Conservation (phyloP, 92 coral and sea anemone species). For the Porites rus region DNA sequence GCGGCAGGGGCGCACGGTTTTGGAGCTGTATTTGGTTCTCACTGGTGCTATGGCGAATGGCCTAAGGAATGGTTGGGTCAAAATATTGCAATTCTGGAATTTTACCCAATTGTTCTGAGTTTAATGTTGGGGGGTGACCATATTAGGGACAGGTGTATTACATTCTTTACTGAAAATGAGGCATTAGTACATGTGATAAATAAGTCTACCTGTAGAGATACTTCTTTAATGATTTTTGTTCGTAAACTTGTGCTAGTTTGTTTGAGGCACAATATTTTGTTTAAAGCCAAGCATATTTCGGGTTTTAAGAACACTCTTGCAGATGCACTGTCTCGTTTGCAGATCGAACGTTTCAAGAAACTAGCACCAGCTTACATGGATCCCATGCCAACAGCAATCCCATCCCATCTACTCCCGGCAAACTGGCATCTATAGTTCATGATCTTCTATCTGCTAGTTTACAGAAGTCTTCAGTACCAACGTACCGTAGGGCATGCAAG, state of each 20-base stretch:
- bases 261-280: conserved; percentile 55
- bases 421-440: not conserved
- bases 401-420: not conserved
- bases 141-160: conserved; percentile 32
- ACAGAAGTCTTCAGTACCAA: no score
- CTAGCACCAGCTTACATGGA: conserved; percentile 64
- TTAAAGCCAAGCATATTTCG: conserved; percentile 62
- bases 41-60: conserved; percentile 57
- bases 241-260: conserved; percentile 57
- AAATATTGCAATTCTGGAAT: conserved; percentile 33
- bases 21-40: conserved; percentile 48
- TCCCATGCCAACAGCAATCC: conserved; percentile 26
- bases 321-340: conserved; percentile 68
- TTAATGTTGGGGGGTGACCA: conserved; percentile 27
- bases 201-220: conserved; percentile 62
- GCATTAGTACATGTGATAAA: conserved; percentile 60
- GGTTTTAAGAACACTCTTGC: conserved; percentile 55
- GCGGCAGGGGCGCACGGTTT: conserved; percentile 50
- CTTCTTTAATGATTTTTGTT: conserved; percentile 54
- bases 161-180: conserved; percentile 71
- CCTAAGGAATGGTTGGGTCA: conserved; percentile 34
- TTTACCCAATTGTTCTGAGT: conserved; percentile 57
- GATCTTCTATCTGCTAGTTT: not conserved
- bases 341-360: conserved; percentile 54
- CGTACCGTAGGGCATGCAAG: no score